Percentiles rank a stretch among this genome's conserved stretches.
Evolutionary conservation across 2,888 invertebrate species (phyloP).

Genomic region (Stenichneumon culpator): DNA sequence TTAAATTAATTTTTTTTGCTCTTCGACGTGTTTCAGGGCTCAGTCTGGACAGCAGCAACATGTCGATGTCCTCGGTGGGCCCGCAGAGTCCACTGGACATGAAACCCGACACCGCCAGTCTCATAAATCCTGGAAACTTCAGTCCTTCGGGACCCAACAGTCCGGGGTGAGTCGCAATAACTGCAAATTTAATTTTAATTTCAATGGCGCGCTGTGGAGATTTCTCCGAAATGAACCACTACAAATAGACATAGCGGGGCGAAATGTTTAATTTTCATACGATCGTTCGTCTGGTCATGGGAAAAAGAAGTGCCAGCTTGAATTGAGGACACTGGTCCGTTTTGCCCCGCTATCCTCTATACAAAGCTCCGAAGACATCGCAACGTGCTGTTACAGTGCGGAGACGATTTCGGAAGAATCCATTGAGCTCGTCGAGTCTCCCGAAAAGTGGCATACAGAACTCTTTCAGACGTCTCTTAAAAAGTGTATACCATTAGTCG

Average conservation of each 20-base stretch:
- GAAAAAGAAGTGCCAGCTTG: too few relatives aligned
- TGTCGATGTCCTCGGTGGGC: slow-evolving; percentile 89
- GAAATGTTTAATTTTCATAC: background rate
- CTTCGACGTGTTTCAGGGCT: slow-evolving; percentile 88
- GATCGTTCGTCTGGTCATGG: background rate
- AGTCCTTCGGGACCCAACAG: slow-evolving; percentile 88
- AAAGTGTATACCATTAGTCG: slow-evolving; percentile 3
- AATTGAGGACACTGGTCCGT: too few relatives aligned
- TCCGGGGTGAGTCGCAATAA: slow-evolving; percentile 85
- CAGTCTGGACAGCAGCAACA: slow-evolving; percentile 90
- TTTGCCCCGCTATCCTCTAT: background rate
- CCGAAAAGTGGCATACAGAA: background rate
- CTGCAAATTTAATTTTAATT: slow-evolving; percentile 74
- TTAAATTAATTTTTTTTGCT: slow-evolving; percentile 39
- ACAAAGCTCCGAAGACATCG: background rate
- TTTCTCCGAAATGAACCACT: background rate
- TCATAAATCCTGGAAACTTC: slow-evolving; percentile 88
- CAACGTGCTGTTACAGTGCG: background rate
- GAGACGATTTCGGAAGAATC: slow-evolving; percentile 8
- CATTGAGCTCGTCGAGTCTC: background rate
- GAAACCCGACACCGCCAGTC: slow-evolving; percentile 94
- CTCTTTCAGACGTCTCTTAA: background rate
- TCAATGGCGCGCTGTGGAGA: slow-evolving; percentile 82
- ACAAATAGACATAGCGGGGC: background rate
- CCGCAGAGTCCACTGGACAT: slow-evolving; percentile 95